Conservation (phyloP, 1,140 invertebrate genomes). For the Stratiolaelaps scimitus region DNA sequence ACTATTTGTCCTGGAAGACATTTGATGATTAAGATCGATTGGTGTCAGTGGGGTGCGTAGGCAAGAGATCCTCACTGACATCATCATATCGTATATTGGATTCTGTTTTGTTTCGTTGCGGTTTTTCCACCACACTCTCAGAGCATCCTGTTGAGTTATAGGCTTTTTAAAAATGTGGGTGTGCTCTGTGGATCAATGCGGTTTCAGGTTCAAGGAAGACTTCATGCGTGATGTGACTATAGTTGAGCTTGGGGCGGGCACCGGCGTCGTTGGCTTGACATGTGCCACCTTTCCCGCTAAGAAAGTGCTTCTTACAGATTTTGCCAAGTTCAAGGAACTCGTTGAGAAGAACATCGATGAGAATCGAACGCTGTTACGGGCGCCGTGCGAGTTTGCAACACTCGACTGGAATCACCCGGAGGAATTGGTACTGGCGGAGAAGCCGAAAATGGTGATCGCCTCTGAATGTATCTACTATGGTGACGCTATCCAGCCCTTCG, state of each 20-base stretch:
- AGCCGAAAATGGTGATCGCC: conserved; percentile 7
- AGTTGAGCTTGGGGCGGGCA: not conserved
- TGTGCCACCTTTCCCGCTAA: conserved; percentile 15
- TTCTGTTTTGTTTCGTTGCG: too few species aligned
- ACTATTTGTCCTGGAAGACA: not conserved
- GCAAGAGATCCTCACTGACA: too few species aligned
- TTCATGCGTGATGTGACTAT: not conserved
- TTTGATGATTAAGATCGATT: not conserved
- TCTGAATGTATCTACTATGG: conserved; percentile 16
- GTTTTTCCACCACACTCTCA: too few species aligned
- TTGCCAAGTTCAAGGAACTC: not conserved
- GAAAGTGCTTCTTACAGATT: conserved; percentile 8
- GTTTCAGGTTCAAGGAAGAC: conserved; percentile 13
- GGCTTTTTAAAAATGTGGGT: too few species aligned
- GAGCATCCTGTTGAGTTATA: too few species aligned
- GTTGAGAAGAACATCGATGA: conserved; percentile 21
- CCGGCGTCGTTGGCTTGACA: not conserved
- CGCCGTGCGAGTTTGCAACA: not conserved
- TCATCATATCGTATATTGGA: too few species aligned
- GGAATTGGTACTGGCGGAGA: not conserved
- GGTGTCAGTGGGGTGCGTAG: too few species aligned
- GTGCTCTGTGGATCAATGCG: too few species aligned
- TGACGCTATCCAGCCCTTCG: conserved; percentile 6
- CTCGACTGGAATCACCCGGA: conserved; percentile 22
- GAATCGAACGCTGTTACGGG: not conserved